Base-by-base conservation (phyloP, 35 echinoderm and acorn worm genomes). In the Ophioderma brevispina region DNA sequence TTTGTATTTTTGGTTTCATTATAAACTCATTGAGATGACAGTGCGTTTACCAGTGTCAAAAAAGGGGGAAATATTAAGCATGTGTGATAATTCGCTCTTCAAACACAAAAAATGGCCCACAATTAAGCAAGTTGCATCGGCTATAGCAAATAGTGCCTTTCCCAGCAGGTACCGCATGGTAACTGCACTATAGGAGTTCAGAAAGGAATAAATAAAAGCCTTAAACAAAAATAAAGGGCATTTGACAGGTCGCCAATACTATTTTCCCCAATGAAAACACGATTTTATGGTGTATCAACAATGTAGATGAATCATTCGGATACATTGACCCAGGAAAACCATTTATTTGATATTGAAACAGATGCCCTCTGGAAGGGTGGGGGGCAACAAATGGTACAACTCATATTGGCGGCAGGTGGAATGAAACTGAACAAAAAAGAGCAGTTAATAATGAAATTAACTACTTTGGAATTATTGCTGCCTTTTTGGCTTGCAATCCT, bases 211-310 rank as follows among this genome's bases (percentile, higher is more conserved):
- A 79, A 93, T 55, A 46, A 37, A 41, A 37, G 88, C 92, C 35
- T 41, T 94, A 13, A 92, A 84, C 77, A 82, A 97, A 32, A 91
- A 80, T 89, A 84, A 94, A 59, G 85, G 42, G 11, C 33, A 70
- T 23, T 77, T 89, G 81, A n/a, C n/a, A n/a, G n/a, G n/a, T n/a
- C n/a, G n/a, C n/a, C n/a, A n/a, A n/a, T n/a, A 77, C 10, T 28
- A 33, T 94, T 23, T 97, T 92, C 13, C 21, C 23, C 43, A 75
- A 76, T 31, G 84, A 64, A 82, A 77, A 81, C 21, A 4, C 0
- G 92, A 94, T 11, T 39, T n/a, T 21, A 32, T 91, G 89, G 95
- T 97, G 95, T 92, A 88, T 91, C 33, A 41, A 79, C 18, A 78
- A 85, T 79, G 84, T 91, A 38, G 0, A 36, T 38, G 23, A 18